Evolutionary conservation across 2,888 invertebrate species (phyloP), one percentile per base, ranked within the genome.

Genomic region (Drosophila nr. perissopoda): DNA sequence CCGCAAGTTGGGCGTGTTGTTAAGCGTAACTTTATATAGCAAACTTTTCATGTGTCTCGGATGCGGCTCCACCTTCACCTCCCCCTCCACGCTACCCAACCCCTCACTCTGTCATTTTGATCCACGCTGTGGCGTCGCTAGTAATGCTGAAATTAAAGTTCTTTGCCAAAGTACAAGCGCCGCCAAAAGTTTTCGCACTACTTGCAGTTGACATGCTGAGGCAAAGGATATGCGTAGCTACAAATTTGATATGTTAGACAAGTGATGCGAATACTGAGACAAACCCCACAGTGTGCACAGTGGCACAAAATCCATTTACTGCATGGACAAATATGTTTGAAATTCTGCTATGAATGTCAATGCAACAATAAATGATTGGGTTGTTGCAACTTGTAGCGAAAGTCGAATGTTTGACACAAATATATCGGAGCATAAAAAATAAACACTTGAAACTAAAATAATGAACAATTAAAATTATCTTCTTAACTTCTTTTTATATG

Each of bases 231-330:
- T 88, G 85, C 85, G 81, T 76, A 74, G 81, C 82, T 82, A 88
- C 88, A 87, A 88, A 88, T 88, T 83, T 88, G 88, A 88, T 87
- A 87, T 88, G 88, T 88, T 88, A 88, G 88, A 88, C 88, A 88
- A 88, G 85, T 75, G 64, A 42, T 66, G 88, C 46, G 79, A 82
- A 62, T 46, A 25, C 25, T 4, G 16, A 25, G 56, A 64, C 74
- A 54, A 52, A 51, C 36, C 21, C 21, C 21, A 42, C 31, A 31
- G n/a, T n/a, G n/a, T 21, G 65, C 64, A 79, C 66, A 73, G 69
- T 80, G 76, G 81, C 13, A 4, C n/a, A 25, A 13, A 29, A 6
- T 3, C 29, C n/a, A 29, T 1, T 29, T n/a, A 8, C 7, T 2
- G 4, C 1, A 4, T 7, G 2, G 8, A 4, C 8, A 52, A 52